Evolutionary conservation across 2,113 vertebrate genomes (phyloP), one percentile per base, ranked within the genome.

Genomic region (Actenoides hombroni): DNA sequence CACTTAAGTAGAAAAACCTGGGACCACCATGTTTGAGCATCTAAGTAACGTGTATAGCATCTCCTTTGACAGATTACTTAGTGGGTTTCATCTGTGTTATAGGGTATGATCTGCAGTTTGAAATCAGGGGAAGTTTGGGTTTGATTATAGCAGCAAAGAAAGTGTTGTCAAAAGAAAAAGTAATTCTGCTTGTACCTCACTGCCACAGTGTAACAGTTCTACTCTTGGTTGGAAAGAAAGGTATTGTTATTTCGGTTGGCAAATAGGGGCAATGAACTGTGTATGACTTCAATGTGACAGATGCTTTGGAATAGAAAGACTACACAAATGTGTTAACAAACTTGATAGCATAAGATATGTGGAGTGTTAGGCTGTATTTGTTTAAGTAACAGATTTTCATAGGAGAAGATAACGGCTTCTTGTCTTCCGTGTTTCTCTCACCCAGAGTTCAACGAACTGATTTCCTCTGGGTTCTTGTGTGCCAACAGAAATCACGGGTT

Each of bases 311-410:
- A 28, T 25, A 74, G 68, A 60, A 65, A 35, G 61, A n/a, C 59
- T 79, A 21, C 31, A 25, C 7, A 44, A 42, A 44, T 48, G 46
- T 79, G 46, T 35, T 90, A 79, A 54, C 51, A 64, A 83, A 89
- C 54, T 53, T 54, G 46, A 39, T 35, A 57, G 42, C 6, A 0
- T 42, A 15, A 71, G 25, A 15, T 76, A 5, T 13, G 39, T 35
- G 42, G 51, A 70, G 29, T 61, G 61, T 86, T 80, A 56, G 83
- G 69, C 65, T 93, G 23, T 42, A 15, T 69, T 54, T 84, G 57
- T 76, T 65, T 56, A 48, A 83, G 59, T 53, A 86, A 80, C 31
- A 69, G 70, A 82, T 84, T 91, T 69, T 71, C 53, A 64, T 9
- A 31, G 49, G 51, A 61, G 60, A 25, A 39, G 44, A 31, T n/a